A percentile compares a stretch with the other conserved stretches of the same genome.
phyloP scores from a whole-genome alignment of 1,140 invertebrate species.

The Polypedilum pembai region DNA sequence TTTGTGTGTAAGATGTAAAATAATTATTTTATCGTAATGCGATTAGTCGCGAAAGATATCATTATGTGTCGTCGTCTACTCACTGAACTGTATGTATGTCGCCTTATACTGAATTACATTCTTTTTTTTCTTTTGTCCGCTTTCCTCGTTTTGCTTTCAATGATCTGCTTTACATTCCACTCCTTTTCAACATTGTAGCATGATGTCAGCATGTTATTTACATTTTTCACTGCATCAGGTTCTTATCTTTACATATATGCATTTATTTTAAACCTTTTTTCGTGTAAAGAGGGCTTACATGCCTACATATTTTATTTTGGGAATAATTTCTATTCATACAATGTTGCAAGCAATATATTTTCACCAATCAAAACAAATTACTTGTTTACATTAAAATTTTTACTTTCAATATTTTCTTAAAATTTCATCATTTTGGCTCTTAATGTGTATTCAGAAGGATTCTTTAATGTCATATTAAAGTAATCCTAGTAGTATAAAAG shows the following conservation, averaged over 20 bases:
- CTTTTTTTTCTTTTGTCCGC: neutral
- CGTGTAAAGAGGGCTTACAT: no score
- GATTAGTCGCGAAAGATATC: constrained; percentile 16
- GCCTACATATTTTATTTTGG: no score
- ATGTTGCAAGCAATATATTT: no score
- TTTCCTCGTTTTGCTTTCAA: neutral
- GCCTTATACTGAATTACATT: neutral
- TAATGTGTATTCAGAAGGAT: no score
- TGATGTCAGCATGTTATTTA: constrained; percentile 1
- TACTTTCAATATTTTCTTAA: no score
- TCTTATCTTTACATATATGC: neutral
- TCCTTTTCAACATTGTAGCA: constrained; percentile 2
- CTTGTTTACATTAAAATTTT: no score
- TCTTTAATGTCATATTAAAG: no score
- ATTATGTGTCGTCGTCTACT: constrained; percentile 11
- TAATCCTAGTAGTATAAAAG: no score
- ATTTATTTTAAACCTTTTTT: no score
- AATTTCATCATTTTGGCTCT: no score
- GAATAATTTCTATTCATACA: no score
- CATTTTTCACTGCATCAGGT: neutral
- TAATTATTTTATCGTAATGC: constrained; percentile 19
- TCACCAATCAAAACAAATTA: no score
- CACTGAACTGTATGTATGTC: neutral
- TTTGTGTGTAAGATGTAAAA: constrained; percentile 17
- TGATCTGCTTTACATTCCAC: constrained; percentile 11